These are phyloP conservation scores for Odobenus rosmarus DNA, from an alignment of 2,113 vertebrate genomes.

Conservation along the genomic window DNA sequence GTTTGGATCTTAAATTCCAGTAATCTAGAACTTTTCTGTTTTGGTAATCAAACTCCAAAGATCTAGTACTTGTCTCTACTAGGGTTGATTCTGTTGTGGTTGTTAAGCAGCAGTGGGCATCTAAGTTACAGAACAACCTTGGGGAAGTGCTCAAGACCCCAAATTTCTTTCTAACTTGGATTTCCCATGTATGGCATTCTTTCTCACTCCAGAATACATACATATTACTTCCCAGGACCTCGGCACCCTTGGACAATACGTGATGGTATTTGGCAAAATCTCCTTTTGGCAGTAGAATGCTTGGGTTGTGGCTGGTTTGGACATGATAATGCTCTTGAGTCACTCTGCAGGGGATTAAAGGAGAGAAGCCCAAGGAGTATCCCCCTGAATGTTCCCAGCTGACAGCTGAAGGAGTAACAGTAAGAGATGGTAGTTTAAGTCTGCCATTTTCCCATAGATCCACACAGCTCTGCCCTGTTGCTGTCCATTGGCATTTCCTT, in stretches of 20 bases:
- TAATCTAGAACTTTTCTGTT: not conserved
- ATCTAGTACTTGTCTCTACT: not conserved
- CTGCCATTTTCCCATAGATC: not conserved
- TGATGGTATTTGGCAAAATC: not conserved
- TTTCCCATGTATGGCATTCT: not conserved
- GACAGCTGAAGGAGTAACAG: not conserved
- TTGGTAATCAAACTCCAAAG: not conserved
- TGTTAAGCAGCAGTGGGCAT: not conserved
- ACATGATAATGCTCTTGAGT: not conserved
- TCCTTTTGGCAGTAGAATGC: not conserved
- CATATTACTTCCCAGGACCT: not conserved
- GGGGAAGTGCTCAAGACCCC: not conserved
- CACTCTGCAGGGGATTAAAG: not conserved
- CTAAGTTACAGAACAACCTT: not conserved
- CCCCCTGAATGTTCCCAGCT: not conserved
- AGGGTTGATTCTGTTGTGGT: not conserved
- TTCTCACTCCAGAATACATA: not conserved
- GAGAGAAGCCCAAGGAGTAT: not conserved
- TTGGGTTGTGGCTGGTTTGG: not conserved
- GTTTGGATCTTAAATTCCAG: not conserved
- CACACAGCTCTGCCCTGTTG: fast-evolving
- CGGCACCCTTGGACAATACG: not conserved
- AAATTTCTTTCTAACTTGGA: not conserved
- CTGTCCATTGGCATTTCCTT: not conserved
- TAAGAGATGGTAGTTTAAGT: not conserved